Base-by-base conservation (phyloP, 2,113 vertebrate genomes). In the Circaetus cinerascens region DNA sequence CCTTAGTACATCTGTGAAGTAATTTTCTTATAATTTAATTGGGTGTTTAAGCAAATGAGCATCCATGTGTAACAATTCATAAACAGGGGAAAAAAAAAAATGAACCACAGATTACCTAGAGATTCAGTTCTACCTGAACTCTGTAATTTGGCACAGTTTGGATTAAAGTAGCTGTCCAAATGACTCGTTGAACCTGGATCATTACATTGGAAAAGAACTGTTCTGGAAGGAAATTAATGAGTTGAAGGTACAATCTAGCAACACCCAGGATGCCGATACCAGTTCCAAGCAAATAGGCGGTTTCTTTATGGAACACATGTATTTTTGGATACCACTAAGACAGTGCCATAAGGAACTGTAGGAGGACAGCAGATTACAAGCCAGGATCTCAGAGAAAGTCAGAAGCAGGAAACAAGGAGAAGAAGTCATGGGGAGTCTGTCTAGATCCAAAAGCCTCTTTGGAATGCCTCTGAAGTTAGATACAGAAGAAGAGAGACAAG, bases 301-400 rank as follows among this genome's bases (percentile, higher is more conserved):
- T 69, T 93, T 95, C 92, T 80, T 93, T 94, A 80, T 63, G 26
- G 88, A 95, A 92, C 38, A 73, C 36, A 51, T 48, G 26, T 96
- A 96, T 92, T 97, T 94, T 96, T 94, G 72, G 78, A 86, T 71
- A 90, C 75, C 50, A 36, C 53, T 93, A 73, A 79, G 75, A 64
- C 82, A 83, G 86, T 84, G 88, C 79, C 97, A 95, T 94, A 96
- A 95, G 94, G 88, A 93, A 71, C 82, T 74, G 97, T 97, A 93
- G 96, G 95, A 97, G 88, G 95, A 95, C 67, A 93, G 59, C 67
- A 93, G 71, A 93, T 73, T 92, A 94, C 76, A 90, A 93, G 71
- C 59, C 88, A 94, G 75, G 48, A 90, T 86, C 79, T 90, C 86
- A 74, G 64, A 90, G 63, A 88, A 94, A 96, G 88, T 77, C 86